Evolutionary conservation across 2,113 vertebrate species (phyloP).

Genomic region (Probosciger aterrimus): DNA sequence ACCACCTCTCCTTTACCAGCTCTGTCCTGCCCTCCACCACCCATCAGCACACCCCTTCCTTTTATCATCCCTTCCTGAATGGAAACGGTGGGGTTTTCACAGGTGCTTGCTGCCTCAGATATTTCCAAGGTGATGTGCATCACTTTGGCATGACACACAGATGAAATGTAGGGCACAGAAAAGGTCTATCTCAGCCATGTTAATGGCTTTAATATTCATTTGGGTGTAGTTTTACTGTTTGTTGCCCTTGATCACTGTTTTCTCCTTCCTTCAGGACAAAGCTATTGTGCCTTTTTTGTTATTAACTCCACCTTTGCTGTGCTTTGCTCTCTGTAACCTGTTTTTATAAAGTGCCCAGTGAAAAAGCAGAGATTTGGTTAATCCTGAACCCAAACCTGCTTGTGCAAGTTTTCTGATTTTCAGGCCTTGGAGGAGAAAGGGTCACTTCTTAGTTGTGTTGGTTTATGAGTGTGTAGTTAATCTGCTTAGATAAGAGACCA

Average conservation of each 20-base stretch:
- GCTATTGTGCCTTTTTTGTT: not conserved
- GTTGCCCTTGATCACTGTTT: not conserved
- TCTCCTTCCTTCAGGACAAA: not conserved
- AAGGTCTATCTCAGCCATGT: not conserved
- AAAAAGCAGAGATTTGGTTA: not conserved
- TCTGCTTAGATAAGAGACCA: not conserved
- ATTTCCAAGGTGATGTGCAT: not conserved
- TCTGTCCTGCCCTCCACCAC: not conserved
- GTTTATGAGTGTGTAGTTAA: not conserved
- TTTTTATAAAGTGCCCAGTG: not conserved
- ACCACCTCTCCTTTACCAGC: accelerated
- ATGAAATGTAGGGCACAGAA: not conserved
- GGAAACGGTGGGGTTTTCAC: accelerated
- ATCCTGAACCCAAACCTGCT: not conserved
- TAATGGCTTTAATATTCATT: not conserved
- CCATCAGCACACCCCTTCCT: not conserved
- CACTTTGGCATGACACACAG: accelerated
- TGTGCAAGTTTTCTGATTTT: not conserved
- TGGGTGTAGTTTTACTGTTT: not conserved
- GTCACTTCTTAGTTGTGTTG: not conserved
- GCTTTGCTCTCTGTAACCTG: not conserved
- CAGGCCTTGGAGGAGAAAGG: slow-evolving; percentile 16
- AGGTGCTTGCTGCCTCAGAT: not conserved
- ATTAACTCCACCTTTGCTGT: not conserved
- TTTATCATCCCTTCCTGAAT: not conserved